These are phyloP conservation scores for Epirrita christyi DNA, from an alignment of 2,888 invertebrate genomes.

Conservation along the genomic window DNA sequence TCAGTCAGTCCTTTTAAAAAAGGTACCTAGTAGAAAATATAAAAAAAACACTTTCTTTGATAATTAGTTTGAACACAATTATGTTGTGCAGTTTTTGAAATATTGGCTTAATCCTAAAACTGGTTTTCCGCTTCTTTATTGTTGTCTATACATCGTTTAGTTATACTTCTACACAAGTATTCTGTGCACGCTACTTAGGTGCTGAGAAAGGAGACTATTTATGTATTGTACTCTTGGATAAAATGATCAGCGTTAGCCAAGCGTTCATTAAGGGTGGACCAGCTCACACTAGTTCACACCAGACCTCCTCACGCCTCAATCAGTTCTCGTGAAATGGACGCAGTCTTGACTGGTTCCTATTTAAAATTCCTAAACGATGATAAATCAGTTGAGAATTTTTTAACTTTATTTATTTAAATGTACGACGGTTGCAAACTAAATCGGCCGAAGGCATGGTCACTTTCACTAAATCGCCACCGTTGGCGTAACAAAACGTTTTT, in stretches of 20 bases:
- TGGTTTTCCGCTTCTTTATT: too few relatives aligned
- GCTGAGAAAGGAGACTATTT: neutral
- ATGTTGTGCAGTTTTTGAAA: too few relatives aligned
- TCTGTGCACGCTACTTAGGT: neutral
- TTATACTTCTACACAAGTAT: too few relatives aligned
- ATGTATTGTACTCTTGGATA: conserved; percentile 6
- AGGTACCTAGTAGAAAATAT: too few relatives aligned
- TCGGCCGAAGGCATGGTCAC: conserved; percentile 50
- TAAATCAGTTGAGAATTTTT: conserved; percentile 13
- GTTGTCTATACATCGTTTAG: too few relatives aligned
- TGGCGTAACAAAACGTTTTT: conserved; percentile 67
- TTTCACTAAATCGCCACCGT: conserved; percentile 66
- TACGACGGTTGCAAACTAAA: conserved; percentile 52
- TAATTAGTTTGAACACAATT: too few relatives aligned
- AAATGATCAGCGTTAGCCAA: neutral
- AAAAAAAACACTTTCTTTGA: too few relatives aligned
- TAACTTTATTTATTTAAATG: conserved; percentile 25
- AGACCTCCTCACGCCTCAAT: conserved; percentile 30
- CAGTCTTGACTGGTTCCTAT: conserved; percentile 41
- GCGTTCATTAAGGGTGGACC: conserved; percentile 36
- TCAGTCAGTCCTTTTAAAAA: too few relatives aligned
- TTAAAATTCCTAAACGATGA: conserved; percentile 36
- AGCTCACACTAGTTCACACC: conserved; percentile 38
- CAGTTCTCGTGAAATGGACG: conserved; percentile 34
- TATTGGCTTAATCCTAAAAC: too few relatives aligned